Percentiles rank a stretch among this genome's conserved stretches.
Conservation (phyloP, 2,113 vertebrate species). For the Microcebus griseorufus region DNA sequence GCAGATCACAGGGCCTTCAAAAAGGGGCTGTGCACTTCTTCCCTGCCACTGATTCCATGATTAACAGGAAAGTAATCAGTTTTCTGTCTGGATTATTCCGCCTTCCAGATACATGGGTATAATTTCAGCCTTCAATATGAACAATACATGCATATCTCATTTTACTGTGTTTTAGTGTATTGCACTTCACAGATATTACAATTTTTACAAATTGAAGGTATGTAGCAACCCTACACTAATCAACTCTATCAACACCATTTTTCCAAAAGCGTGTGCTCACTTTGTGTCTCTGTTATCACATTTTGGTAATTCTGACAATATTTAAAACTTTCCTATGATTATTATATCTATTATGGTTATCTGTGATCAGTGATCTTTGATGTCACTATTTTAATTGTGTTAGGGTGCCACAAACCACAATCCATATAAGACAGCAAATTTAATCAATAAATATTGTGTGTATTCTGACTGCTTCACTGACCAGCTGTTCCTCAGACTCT, state of each 20-base stretch:
- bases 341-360: neutral
- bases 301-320: neutral
- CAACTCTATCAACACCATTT: neutral
- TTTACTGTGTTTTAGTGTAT: neutral
- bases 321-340: neutral
- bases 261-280: neutral
- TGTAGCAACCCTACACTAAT: neutral
- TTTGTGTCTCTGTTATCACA: neutral
- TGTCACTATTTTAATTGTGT: neutral
- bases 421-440: neutral
- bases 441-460: neutral
- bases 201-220: neutral
- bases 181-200: neutral
- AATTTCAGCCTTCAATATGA: neutral
- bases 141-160: neutral
- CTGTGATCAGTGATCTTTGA: neutral
- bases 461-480: neutral
- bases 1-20: neutral
- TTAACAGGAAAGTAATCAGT: neutral
- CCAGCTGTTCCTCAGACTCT: neutral
- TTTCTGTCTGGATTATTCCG: neutral
- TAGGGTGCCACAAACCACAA: neutral
- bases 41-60: neutral
- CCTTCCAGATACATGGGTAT: neutral
- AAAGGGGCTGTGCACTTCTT: neutral